Percentiles rank a stretch among this genome's conserved stretches.
phyloP scores from a whole-genome alignment of 2,113 vertebrate genomes.

The Urocitellus parryii region DNA sequence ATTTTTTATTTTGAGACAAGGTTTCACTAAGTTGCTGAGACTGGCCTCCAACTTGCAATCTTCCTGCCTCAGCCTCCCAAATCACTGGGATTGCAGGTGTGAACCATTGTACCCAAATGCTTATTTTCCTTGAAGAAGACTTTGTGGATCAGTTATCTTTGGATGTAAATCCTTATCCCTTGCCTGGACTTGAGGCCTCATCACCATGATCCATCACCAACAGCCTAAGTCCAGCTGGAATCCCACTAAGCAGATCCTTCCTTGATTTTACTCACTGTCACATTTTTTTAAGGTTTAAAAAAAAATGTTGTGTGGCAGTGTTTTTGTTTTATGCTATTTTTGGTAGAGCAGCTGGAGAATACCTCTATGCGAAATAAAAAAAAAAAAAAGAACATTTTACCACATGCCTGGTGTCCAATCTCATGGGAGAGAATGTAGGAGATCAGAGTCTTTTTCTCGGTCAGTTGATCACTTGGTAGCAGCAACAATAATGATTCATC shows the following conservation, averaged over 20 bases:
- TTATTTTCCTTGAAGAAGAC: not conserved
- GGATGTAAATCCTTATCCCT: not conserved
- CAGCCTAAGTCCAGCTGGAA: not conserved
- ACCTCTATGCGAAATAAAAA: constrained; percentile 51
- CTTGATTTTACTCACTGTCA: not conserved
- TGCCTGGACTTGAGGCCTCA: not conserved
- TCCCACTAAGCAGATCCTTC: not conserved
- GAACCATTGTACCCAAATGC: not conserved
- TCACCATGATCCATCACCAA: not conserved
- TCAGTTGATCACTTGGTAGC: constrained; percentile 77
- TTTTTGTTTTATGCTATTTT: constrained; percentile 7
- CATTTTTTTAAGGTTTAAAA: not conserved
- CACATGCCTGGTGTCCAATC: constrained; percentile 90
- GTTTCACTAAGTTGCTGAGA: not conserved
- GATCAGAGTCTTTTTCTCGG: constrained; percentile 77
- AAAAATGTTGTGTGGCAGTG: not conserved
- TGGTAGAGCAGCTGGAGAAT: not conserved
- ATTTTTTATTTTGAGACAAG: not conserved
- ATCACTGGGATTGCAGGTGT: not conserved
- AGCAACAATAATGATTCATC: constrained; percentile 84
- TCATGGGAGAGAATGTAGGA: constrained; percentile 87
- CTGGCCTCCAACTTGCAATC: not conserved
- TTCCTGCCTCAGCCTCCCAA: not conserved
- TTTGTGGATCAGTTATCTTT: not conserved
- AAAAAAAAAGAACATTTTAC: constrained; percentile 83